A percentile compares a stretch with the other conserved stretches of the same genome.
Evolutionary conservation across 2,888 invertebrate genomes (phyloP).

Genomic region (Matsumyia berberina): DNA sequence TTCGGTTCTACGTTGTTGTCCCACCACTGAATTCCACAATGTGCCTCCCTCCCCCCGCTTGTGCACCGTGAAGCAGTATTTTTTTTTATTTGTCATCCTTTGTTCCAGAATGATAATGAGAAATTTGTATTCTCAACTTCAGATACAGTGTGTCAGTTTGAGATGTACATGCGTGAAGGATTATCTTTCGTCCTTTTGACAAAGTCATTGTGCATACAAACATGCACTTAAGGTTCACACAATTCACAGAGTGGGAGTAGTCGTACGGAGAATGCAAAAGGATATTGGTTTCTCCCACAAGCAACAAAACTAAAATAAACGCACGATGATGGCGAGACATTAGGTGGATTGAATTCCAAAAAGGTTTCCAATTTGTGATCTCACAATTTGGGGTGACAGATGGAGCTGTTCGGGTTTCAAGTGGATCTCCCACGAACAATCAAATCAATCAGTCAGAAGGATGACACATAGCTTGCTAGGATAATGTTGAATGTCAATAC

Average conservation of each 20-base stretch:
- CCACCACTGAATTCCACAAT: conserved; percentile 14
- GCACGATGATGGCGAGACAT: conserved; percentile 40
- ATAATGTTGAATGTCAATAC: too few relatives aligned
- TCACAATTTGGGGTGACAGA: conserved; percentile 50
- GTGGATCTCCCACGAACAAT: conserved; percentile 53
- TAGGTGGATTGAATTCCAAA: conserved; percentile 40
- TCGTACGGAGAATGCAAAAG: conserved; percentile 12
- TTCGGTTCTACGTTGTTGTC: not conserved
- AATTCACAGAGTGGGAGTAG: not conserved
- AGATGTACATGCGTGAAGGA: conserved; percentile 13
- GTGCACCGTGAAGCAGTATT: not conserved
- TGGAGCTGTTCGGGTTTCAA: conserved; percentile 46
- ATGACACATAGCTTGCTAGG: not conserved
- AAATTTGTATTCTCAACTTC: conserved; percentile 32
- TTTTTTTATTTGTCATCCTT: not conserved
- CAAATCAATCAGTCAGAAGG: conserved; percentile 59
- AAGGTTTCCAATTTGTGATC: conserved; percentile 36
- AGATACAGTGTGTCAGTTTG: conserved; percentile 7
- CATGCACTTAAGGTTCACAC: conserved; percentile 33
- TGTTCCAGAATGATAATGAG: conserved; percentile 26
- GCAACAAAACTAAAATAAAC: conserved; percentile 1
- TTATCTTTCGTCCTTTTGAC: conserved; percentile 35
- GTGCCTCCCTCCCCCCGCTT: not conserved
- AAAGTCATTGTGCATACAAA: conserved; percentile 42
- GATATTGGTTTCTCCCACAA: not conserved